These are phyloP conservation scores for Tapirus terrestris DNA, from an alignment of 2,113 vertebrate species.

Conservation along the genomic window DNA sequence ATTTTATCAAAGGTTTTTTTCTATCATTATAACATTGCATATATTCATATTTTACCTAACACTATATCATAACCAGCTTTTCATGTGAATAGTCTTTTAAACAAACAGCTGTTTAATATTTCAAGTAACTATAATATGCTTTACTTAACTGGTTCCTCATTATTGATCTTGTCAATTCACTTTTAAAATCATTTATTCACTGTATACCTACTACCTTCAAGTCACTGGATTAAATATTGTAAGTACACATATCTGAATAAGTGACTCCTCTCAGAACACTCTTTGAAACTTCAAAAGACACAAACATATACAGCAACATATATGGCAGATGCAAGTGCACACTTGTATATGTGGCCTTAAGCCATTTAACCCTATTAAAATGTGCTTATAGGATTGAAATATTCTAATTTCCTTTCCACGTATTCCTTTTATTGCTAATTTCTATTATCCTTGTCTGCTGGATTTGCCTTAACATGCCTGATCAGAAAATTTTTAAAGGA, in stretches of 20 bases:
- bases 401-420: conserved; percentile 11
- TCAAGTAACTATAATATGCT: background rate
- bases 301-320: background rate
- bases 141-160: background rate
- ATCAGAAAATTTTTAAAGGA: background rate
- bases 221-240: conserved; percentile 11
- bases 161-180: background rate
- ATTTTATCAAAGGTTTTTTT: conserved; percentile 9
- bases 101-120: conserved; percentile 22
- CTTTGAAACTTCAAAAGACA: conserved; percentile 29
- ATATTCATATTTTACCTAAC: conserved; percentile 53
- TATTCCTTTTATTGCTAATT: conserved; percentile 33
- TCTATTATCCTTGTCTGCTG: background rate
- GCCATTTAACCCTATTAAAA: conserved; percentile 23
- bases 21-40: background rate
- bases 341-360: background rate
- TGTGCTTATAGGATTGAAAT: background rate
- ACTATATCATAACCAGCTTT: conserved; percentile 30
- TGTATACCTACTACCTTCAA: background rate
- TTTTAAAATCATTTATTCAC: conserved; percentile 1
- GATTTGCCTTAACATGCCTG: background rate
- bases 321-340: background rate
- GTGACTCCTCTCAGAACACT: background rate
- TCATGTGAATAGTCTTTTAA: conserved; percentile 35
- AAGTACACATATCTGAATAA: background rate